phyloP scores from a whole-genome alignment of 2,888 invertebrate genomes.

The Cephus rjabovi region DNA sequence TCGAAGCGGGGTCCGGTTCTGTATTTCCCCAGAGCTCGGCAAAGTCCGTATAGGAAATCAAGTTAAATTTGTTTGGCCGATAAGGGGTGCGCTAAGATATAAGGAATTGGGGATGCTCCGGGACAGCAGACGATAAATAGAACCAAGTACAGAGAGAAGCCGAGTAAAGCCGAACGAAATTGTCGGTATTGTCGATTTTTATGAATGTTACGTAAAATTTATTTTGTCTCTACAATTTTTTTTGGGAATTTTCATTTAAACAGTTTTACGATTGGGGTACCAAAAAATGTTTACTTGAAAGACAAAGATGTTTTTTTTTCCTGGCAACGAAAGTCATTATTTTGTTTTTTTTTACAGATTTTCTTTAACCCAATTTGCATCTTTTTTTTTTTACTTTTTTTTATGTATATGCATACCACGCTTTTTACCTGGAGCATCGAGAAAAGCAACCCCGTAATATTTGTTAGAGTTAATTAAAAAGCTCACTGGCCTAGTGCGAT shows the following conservation, averaged over 20 bases:
- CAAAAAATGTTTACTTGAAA: too few relatives aligned
- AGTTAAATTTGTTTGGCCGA: constrained; percentile 62
- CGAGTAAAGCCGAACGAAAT: not conserved
- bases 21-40: constrained; percentile 58
- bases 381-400: too few relatives aligned
- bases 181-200: too few relatives aligned
- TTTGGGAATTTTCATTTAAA: too few relatives aligned
- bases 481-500: constrained; percentile 10
- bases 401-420: too few relatives aligned
- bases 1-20: constrained; percentile 37
- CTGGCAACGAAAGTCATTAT: not conserved
- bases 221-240: too few relatives aligned
- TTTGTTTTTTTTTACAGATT: not conserved
- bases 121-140: constrained; percentile 1
- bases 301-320: not conserved
- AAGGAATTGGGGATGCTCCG: not conserved
- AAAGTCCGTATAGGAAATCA: constrained; percentile 61
- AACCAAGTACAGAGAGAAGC: not conserved
- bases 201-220: too few relatives aligned
- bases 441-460: constrained; percentile 31
- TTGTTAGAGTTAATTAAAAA: constrained; percentile 43
- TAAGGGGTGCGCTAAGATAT: constrained; percentile 39
- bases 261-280: too few relatives aligned
- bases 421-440: constrained; percentile 13
- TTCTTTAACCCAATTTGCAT: not conserved